Base-by-base conservation (phyloP, 2,113 vertebrate species). In the Mirza zaza region DNA sequence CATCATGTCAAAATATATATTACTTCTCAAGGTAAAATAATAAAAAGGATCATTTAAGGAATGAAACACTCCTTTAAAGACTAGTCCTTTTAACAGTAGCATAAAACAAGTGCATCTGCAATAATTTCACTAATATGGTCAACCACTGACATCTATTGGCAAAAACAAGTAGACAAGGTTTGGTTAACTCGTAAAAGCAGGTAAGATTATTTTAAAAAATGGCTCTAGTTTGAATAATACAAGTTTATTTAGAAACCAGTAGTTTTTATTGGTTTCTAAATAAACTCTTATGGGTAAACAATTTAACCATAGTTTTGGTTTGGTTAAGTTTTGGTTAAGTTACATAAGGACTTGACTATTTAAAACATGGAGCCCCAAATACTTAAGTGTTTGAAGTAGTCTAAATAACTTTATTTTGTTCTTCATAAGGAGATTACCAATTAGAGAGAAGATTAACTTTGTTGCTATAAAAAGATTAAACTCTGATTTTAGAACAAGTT, bases 141-240 rank as follows among this genome's bases (percentile, higher is more conserved):
- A 96, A 96, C 96, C 97, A 94, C 97, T 98, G 98, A 98, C 98
- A 98, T 97, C 98, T 98, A 97, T 95, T 98, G 98, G 98, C 80
- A 94, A 97, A 98, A 96, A 55, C 82, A 88, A 89, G 83, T 32
- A 93, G 48, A 81, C n/a, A 29, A 11, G 29, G 4, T 55, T 76
- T 65, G 27, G 34, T 75, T 91, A 81, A 93, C 27, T 75, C 87
- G 48, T 2, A 77, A 92, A 79, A 50, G 36, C 23, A 57, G 25
- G 15, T 15, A 57, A 14, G 1, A 39, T 76, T 76, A 71, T 55
- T 42, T 5, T 4, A 8, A 25, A 12, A 13, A 68, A 71, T 83
- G 42, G 1, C 2, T 84, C 14, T 90, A 20, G 13, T 80, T 89
- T 91, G 32, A 93, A 90, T 83, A 55, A 34, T 75, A 82, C 32